A percentile compares a stretch with the other conserved stretches of the same genome.
These are phyloP conservation scores for Mixornis gularis DNA, from an alignment of 2,113 vertebrate species.

Conservation along the genomic window DNA sequence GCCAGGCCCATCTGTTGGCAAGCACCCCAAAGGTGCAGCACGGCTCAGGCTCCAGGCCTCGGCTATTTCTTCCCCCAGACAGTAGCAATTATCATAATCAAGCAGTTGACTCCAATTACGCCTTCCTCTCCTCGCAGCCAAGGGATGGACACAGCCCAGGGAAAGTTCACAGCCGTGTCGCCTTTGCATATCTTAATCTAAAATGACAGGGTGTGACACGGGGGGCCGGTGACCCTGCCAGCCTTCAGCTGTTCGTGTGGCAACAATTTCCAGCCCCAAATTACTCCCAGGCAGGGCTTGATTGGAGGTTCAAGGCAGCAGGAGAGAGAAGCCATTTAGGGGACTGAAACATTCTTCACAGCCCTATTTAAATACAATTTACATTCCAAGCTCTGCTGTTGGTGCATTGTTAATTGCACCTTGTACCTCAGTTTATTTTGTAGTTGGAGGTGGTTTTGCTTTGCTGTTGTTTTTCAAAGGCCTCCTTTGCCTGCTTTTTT, in stretches of 20 bases:
- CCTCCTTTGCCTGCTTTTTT: not conserved
- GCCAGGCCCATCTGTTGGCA: constrained; percentile 47
- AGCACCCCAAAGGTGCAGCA: constrained; percentile 54
- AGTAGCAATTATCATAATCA: constrained; percentile 98
- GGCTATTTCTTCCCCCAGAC: constrained; percentile 79
- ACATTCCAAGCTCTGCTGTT: constrained; percentile 61
- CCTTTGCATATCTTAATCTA: constrained; percentile 97
- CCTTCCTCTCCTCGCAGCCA: constrained; percentile 87
- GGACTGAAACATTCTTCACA: constrained; percentile 51
- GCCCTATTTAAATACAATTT: constrained; percentile 70
- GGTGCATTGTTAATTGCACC: constrained; percentile 66
- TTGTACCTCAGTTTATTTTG: constrained; percentile 59
- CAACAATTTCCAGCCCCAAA: constrained; percentile 92
- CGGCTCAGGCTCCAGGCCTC: constrained; percentile 40
- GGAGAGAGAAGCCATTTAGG: constrained; percentile 59
- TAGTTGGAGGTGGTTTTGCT: constrained; percentile 13
- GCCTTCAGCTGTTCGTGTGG: constrained; percentile 83
- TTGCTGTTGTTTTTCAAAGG: constrained; percentile 52
- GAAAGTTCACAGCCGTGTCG: constrained; percentile 80
- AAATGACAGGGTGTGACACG: constrained; percentile 96
- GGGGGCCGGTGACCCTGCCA: constrained; percentile 85
- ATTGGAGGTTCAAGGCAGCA: constrained; percentile 55
- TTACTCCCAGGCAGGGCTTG: constrained; percentile 81
- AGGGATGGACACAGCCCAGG: constrained; percentile 75
- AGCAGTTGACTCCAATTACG: constrained; percentile 97